Evolutionary conservation across 92 coral and sea anemone species (phyloP).

Genomic region (Palythoa grandiflora): DNA sequence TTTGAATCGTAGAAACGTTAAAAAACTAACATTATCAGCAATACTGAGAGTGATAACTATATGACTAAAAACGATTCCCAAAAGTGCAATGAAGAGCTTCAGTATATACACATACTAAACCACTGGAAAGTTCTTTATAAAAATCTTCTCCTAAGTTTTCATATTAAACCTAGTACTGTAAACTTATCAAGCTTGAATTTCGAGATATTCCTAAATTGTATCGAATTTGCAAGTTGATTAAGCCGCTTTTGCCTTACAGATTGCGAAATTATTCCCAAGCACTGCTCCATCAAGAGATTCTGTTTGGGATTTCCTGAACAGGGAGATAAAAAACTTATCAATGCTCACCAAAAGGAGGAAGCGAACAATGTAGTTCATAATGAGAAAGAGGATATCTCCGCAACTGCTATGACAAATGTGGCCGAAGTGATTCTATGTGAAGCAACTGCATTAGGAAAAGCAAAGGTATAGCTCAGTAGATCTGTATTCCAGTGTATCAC

Average conservation of each 20-base stretch:
- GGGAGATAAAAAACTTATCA: not conserved
- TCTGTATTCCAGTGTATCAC: not conserved
- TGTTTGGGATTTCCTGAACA: conserved; percentile 1
- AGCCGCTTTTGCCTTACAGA: no score
- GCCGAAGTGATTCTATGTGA: not conserved
- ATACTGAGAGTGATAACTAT: not conserved
- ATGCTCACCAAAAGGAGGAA: conserved; percentile 4
- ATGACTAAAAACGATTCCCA: conserved; percentile 1
- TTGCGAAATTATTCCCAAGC: no score
- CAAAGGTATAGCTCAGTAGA: not conserved
- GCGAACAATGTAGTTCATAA: not conserved
- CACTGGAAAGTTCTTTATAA: not conserved
- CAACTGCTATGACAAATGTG: not conserved
- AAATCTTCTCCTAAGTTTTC: no score
- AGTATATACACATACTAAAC: conserved; percentile 9
- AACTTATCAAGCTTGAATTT: no score
- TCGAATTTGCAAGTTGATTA: no score
- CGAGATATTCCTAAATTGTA: no score
- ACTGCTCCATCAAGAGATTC: not conserved
- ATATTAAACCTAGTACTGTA: no score
- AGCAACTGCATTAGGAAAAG: conserved; percentile 5
- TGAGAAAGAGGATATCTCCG: conserved; percentile 6
- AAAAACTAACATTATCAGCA: not conserved
- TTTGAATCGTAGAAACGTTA: conserved; percentile 10
- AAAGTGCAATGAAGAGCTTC: conserved; percentile 8